Percentiles rank a stretch among this genome's conserved stretches.
These are phyloP conservation scores for Drosophila trichaetosa DNA, from an alignment of 2,888 invertebrate genomes.

Conservation along the genomic window DNA sequence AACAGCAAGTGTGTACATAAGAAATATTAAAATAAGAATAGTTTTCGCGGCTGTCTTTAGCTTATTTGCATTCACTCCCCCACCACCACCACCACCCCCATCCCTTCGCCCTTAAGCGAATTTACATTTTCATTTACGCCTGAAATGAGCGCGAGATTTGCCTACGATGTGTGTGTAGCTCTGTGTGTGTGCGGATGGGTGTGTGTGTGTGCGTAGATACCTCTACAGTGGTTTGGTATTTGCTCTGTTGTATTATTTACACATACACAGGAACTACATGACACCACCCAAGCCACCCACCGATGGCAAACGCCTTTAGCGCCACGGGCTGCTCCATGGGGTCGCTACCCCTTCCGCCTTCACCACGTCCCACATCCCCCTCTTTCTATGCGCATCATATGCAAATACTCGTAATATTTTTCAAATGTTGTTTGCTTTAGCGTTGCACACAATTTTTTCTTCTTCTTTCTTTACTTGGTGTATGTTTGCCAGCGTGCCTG, in stretches of 20 bases:
- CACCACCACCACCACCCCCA: no score
- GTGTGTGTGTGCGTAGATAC: conserved; percentile 14
- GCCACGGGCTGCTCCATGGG: conserved; percentile 44
- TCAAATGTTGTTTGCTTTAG: conserved; percentile 78
- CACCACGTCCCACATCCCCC: background rate
- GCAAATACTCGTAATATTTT: conserved; percentile 80
- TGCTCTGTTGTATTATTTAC: conserved; percentile 61
- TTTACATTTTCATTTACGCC: conserved; percentile 76
- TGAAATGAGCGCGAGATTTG: conserved; percentile 70
- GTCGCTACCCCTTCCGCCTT: conserved; percentile 10
- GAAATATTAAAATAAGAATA: conserved; percentile 43
- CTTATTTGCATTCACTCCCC: background rate
- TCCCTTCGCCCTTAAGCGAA: conserved; percentile 54
- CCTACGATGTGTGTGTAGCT: conserved; percentile 24
- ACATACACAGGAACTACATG: conserved; percentile 13
- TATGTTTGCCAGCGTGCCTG: conserved; percentile 46
- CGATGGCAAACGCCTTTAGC: conserved; percentile 50
- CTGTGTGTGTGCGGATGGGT: conserved; percentile 1
- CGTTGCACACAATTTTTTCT: conserved; percentile 58
- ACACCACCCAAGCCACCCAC: conserved; percentile 19
- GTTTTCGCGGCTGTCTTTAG: conserved; percentile 22
- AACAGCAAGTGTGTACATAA: conserved; percentile 17
- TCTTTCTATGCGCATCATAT: conserved; percentile 58
- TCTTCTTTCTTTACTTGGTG: conserved; percentile 8
- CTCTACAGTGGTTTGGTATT: conserved; percentile 47